Evolutionary conservation across 1,140 invertebrate species (phyloP).

Genomic region (Paraescarpia echinospica): DNA sequence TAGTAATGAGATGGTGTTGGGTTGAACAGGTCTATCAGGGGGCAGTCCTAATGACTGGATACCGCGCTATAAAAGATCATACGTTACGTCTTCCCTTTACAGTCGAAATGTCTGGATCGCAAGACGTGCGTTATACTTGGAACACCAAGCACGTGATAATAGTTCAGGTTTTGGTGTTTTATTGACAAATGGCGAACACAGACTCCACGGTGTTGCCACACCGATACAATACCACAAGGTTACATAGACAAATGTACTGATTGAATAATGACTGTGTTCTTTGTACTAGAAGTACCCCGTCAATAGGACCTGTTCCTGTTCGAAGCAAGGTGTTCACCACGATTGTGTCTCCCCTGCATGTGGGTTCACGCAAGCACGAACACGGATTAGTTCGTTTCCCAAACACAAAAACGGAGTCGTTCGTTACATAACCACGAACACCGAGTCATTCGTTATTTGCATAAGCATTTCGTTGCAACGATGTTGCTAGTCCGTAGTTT

Average conservation of each 20-base stretch:
- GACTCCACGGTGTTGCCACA: background rate
- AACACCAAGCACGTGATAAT: too few relatives aligned
- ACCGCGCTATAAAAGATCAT: too few relatives aligned
- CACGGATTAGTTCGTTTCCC: background rate
- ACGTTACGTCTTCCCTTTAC: too few relatives aligned
- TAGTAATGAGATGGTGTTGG: too few relatives aligned
- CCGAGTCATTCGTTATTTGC: background rate
- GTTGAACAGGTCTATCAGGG: too few relatives aligned
- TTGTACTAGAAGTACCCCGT: background rate
- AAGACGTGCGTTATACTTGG: too few relatives aligned
- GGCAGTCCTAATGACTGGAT: too few relatives aligned
- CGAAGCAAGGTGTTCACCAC: background rate
- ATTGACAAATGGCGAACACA: too few relatives aligned
- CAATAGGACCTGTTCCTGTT: background rate
- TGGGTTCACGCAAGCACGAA: background rate
- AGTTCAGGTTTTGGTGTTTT: too few relatives aligned
- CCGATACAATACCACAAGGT: background rate
- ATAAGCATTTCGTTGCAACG: background rate
- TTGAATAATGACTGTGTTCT: background rate
- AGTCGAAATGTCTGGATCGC: too few relatives aligned
- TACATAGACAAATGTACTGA: background rate
- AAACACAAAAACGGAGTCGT: too few relatives aligned
- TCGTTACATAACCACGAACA: too few relatives aligned
- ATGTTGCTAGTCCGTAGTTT: background rate
- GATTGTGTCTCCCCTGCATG: background rate